A percentile compares a stretch with the other conserved stretches of the same genome.
These are phyloP conservation scores for Matsumyia berberina DNA, from an alignment of 2,888 invertebrate species.

Conservation along the genomic window DNA sequence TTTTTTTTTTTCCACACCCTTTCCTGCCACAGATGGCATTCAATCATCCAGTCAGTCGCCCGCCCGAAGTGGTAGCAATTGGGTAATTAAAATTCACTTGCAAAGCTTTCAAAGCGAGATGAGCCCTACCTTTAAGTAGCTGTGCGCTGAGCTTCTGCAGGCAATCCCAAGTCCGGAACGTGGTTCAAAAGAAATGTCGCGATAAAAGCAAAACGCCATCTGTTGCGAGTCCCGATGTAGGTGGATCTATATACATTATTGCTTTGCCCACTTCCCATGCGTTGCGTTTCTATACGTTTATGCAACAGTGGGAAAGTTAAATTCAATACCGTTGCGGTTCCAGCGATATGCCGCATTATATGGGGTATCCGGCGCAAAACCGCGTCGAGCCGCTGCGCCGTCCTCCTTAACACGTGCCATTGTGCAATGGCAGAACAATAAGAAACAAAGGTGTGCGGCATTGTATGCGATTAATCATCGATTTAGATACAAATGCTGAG, in stretches of 20 bases:
- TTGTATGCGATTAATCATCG: slow-evolving; percentile 37
- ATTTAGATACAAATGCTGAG: slow-evolving; percentile 21
- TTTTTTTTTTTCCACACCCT: slow-evolving; percentile 53
- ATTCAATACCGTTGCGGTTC: slow-evolving; percentile 61
- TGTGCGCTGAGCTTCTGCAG: slow-evolving; percentile 2
- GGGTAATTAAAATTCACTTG: slow-evolving; percentile 56
- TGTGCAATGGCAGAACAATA: slow-evolving; percentile 55
- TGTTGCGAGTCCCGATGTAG: not conserved
- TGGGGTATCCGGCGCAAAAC: slow-evolving; percentile 30
- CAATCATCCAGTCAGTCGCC: slow-evolving; percentile 11
- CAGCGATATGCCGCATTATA: slow-evolving; percentile 18
- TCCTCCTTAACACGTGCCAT: slow-evolving; percentile 64
- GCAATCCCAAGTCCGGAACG: not conserved
- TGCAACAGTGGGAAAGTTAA: slow-evolving; percentile 48
- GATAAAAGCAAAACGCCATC: slow-evolving; percentile 21
- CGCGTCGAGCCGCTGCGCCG: slow-evolving; percentile 9
- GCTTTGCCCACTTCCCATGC: slow-evolving; percentile 1
- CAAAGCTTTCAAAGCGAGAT: slow-evolving; percentile 10
- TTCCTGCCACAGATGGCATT: slow-evolving; percentile 60
- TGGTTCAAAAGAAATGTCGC: not conserved
- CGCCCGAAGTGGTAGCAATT: slow-evolving; percentile 31
- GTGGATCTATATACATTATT: not conserved
- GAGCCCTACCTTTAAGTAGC: slow-evolving; percentile 23
- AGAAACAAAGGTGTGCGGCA: slow-evolving; percentile 39
- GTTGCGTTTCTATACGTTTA: slow-evolving; percentile 28